Conservation (phyloP, 2,113 vertebrate genomes). For the Hippocampus mohnikei region DNA sequence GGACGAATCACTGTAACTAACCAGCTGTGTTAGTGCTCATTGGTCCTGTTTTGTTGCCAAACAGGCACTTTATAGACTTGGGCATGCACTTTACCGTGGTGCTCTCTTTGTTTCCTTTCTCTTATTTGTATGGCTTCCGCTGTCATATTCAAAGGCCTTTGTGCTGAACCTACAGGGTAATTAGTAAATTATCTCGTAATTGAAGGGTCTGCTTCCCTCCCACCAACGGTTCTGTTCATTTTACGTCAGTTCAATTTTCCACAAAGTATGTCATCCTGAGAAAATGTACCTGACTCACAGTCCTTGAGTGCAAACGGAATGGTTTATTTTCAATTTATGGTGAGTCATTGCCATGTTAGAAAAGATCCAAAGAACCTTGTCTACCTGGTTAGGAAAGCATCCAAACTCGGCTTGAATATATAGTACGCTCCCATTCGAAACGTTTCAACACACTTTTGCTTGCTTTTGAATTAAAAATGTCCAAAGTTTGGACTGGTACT, state of each 20-base stretch:
- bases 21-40: background rate
- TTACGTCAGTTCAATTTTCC: background rate
- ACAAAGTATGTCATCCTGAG: background rate
- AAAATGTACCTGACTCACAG: background rate
- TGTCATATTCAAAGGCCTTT: background rate
- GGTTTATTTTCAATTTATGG: background rate
- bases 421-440: background rate
- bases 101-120: background rate
- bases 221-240: background rate
- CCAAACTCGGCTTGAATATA: background rate
- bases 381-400: background rate
- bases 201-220: background rate
- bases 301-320: background rate
- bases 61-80: background rate
- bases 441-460: background rate
- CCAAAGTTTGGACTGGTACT: background rate
- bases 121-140: background rate
- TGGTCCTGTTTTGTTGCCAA: background rate
- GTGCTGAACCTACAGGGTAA: background rate
- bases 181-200: background rate
- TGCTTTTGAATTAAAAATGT: background rate
- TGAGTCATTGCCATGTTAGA: background rate
- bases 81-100: background rate
- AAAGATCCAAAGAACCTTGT: background rate
- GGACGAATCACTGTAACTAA: background rate